A percentile compares a stretch with the other conserved stretches of the same genome.
Conservation (phyloP, 2,888 invertebrate genomes). For the Gastracanthus pulcherrimus region DNA sequence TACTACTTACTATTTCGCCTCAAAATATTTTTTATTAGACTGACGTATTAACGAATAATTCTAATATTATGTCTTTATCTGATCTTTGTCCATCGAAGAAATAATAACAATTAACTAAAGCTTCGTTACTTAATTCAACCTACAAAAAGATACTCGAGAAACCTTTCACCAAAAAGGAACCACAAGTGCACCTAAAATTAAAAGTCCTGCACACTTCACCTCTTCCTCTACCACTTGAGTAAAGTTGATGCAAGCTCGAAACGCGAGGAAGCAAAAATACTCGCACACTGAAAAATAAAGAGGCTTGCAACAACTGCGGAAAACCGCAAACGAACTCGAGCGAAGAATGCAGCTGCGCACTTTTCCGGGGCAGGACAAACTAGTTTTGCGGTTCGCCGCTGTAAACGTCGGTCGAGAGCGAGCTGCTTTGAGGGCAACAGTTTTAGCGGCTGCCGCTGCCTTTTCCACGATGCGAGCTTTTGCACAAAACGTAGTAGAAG, state of each 20-base stretch:
- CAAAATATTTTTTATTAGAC: too few relatives aligned
- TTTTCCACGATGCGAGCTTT: not conserved
- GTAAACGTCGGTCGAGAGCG: conserved; percentile 22
- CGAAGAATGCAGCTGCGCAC: conserved; percentile 54
- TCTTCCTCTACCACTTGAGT: too few relatives aligned
- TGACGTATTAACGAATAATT: too few relatives aligned
- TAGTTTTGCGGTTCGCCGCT: conserved; percentile 62
- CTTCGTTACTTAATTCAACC: not conserved
- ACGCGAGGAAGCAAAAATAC: not conserved
- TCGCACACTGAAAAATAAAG: not conserved
- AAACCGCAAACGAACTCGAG: conserved; percentile 57
- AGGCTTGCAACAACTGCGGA: not conserved
- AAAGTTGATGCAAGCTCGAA: not conserved
- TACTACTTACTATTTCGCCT: too few relatives aligned
- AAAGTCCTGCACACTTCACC: too few relatives aligned
- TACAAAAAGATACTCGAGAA: not conserved
- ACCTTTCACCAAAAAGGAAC: not conserved
- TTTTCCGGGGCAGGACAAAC: conserved; percentile 59
- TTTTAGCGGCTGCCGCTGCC: not conserved
- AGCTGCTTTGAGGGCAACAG: too few relatives aligned
- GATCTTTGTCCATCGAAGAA: too few relatives aligned
- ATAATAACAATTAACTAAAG: too few relatives aligned
- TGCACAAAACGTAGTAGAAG: not conserved
- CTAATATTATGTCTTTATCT: too few relatives aligned
- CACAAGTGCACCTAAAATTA: not conserved